Base-by-base conservation (phyloP, 2,797 vertebrate genomes). In the Orestias chungarensis region DNA sequence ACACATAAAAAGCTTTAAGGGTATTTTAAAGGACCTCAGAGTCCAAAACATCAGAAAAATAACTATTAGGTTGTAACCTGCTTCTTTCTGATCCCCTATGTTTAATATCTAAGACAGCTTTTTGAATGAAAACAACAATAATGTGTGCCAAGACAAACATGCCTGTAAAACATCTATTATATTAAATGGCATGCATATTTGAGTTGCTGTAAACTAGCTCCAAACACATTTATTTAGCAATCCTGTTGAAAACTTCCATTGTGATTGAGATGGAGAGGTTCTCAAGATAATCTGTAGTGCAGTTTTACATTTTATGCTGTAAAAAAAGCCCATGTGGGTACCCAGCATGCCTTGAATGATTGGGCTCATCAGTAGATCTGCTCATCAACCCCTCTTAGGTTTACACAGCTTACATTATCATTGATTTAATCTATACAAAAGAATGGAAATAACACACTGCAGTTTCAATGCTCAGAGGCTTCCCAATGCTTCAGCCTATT, bases 341-440 rank as follows among this genome's bases (percentile, higher is more conserved):
- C 42, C 14, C 42, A 65, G 59, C 68, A 65, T 8, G 43, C 29
- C 50, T 59, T 59, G 33, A 65, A 42, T 66, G 50, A 75, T 61
- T 69, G 31, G 33, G 31, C 68, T 70, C 50, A 47, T 70, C 35
- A 70, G 67, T 68, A 74, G 68, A 74, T 61, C 33, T 38, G 23
- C 72, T 50, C 10, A 47, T 25, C 31, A 47, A 49, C 35, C 64
- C 20, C 61, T 62, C 31, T 52, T 20, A 62, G 68, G 25, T 66
- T 82, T 12, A 29, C 23, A 66, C 40, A 61, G 49, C 62, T 55
- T 25, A 23, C 42, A 43, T 52, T 50, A 70, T 73, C 38, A 27
- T 67, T 57, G 38, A 27, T 47, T 70, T 64, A 44, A 65, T 79
- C 42, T 42, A 43, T 42, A 54, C 42, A 61, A 59, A 61, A 61